Percentiles rank a stretch among this genome's conserved stretches.
phyloP scores from a whole-genome alignment of 2,888 invertebrate species.

The Theretra japonica region DNA sequence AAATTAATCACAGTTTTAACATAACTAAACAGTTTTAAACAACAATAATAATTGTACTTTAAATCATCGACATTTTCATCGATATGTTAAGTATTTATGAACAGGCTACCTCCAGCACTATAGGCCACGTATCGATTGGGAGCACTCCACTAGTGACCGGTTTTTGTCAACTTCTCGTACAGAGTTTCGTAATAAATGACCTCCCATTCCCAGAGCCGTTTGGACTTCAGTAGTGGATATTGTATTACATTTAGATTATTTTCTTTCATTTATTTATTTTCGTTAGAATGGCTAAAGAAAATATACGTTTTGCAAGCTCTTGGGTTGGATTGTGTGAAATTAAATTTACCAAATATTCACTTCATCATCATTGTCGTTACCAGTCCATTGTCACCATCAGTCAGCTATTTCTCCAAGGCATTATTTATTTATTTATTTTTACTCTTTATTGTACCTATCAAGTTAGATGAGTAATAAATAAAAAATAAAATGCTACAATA shows the following conservation, averaged over 20 bases:
- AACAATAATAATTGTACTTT: not conserved
- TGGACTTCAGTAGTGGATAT: constrained; percentile 35
- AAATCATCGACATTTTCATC: not conserved
- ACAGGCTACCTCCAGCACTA: constrained; percentile 14
- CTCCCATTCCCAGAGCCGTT: constrained; percentile 43
- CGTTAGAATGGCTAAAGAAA: not conserved
- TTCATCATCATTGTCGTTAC: no score
- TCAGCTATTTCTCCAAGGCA: no score
- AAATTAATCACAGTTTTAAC: no score
- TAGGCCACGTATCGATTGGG: constrained; percentile 35
- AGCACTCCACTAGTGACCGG: constrained; percentile 38
- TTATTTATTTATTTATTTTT: no score
- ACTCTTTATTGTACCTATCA: no score
- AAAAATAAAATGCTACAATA: no score
- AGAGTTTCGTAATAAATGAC: constrained; percentile 50
- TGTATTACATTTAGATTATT: constrained; percentile 15
- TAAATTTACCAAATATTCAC: no score
- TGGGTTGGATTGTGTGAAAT: no score
- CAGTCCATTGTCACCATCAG: no score
- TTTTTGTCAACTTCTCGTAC: constrained; percentile 57
- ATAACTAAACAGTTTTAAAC: not conserved
- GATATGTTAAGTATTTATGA: not conserved
- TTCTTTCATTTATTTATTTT: constrained; percentile 1
- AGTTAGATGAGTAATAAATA: no score
- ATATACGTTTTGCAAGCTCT: no score